Base-by-base conservation (phyloP, 1,140 invertebrate genomes). In the Drosophila kurseongensis region DNA sequence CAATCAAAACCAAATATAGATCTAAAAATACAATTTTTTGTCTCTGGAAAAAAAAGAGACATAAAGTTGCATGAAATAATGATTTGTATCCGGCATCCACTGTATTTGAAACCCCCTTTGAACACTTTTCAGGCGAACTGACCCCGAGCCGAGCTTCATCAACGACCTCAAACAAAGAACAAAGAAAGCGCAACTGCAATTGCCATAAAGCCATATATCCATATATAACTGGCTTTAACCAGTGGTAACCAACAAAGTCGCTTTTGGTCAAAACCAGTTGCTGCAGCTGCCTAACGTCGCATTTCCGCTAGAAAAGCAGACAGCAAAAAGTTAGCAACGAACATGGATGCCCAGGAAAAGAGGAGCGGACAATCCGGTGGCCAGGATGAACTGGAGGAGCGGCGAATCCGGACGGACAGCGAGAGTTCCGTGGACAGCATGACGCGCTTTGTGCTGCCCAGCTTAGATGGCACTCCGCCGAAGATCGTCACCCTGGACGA, bases 401-500 rank as follows among this genome's bases (percentile, higher is more conserved):
- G 7, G 9, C 74, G 85, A 6, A 38, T 76, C 10, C 83, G 91
- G 27, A 92, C 90, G 27, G 91, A 92, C 14, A 92, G 91, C 61
- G 91, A 92, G 69, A 80, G 91, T 52, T 92, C 91, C 23, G 90
- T 82, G 27, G 84, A 88, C 7, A 82, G 82, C 48, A 45, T 72
- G 62, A 79, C 86, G 12, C 80, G 91, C 36, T 92, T 92, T 10
- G 42, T 92, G 6, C 44, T 92, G 55, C 91, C 91, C 48, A 92
- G 91, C 36, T 94, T 95, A 12, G 94, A 94, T 45, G 95, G 95
- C 5, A 97, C 96, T 18, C 97, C 97, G 5, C 97, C 97, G 47
- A 96, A 97, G 92, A 98, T 98, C 93, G 95, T 98, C 5, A 96
- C 96, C 12, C 93, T 98, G 29, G 97, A 98, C 78, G 97, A 99